phyloP scores from a whole-genome alignment of 2,888 invertebrate genomes.

The Stegana nigrithorax region DNA sequence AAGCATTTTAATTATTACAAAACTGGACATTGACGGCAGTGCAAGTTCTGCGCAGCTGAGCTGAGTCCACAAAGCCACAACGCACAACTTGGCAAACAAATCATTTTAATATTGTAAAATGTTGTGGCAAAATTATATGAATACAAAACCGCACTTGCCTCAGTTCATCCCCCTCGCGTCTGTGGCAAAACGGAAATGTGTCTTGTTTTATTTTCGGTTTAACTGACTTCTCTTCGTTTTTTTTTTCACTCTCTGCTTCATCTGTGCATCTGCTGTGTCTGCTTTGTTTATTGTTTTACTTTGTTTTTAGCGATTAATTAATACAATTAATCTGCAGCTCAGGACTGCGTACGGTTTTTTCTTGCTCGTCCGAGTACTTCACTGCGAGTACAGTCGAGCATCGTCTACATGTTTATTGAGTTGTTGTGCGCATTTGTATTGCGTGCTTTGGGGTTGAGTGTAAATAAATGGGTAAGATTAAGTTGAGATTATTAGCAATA shows the following conservation, averaged over 20 bases:
- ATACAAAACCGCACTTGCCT: not conserved
- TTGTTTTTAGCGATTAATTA: conserved; percentile 66
- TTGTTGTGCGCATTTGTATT: conserved; percentile 57
- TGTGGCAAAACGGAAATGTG: conserved; percentile 66
- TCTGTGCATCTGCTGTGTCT: conserved; percentile 31
- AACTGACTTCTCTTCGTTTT: too few species aligned
- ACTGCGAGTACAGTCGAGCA: too few species aligned
- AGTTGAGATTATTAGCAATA: conserved; percentile 54
- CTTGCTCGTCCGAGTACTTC: too few species aligned
- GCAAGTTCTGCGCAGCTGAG: conserved; percentile 25
- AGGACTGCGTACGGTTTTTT: conserved; percentile 21
- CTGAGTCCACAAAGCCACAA: too few species aligned
- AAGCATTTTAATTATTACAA: conserved; percentile 9
- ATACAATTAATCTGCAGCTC: conserved; percentile 67
- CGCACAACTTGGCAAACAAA: too few species aligned
- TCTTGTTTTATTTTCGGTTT: conserved; percentile 47
- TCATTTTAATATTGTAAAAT: conserved; percentile 35
- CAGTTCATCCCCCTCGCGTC: too few species aligned
- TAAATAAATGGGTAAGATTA: conserved; percentile 53
- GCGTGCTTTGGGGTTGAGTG: conserved; percentile 33
- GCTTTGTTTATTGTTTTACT: conserved; percentile 45
- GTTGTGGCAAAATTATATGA: not conserved
- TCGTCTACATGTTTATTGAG: conserved; percentile 43
- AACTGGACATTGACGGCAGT: too few species aligned
- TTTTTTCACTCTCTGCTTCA: too few species aligned